Evolutionary conservation across 2,113 vertebrate genomes (phyloP).

Genomic region (Petaurus breviceps): DNA sequence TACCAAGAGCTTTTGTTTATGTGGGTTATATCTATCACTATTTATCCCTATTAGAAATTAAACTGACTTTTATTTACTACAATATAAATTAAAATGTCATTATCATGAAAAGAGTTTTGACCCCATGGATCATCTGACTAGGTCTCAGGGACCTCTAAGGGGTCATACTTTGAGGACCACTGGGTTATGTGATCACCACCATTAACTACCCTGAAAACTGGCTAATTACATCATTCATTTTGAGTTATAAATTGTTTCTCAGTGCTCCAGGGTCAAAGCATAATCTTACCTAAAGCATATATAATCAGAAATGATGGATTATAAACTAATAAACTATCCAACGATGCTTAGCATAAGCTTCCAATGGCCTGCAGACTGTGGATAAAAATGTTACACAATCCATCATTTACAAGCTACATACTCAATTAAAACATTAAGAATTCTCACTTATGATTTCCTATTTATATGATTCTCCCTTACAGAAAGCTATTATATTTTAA

Average conservation of each 20-base stretch:
- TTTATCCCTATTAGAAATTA: background rate
- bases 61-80: background rate
- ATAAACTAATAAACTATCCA: constrained; percentile 73
- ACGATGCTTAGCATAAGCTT: constrained; percentile 74
- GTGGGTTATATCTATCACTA: background rate
- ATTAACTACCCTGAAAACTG: constrained; percentile 51
- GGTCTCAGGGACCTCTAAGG: background rate
- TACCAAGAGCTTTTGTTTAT: background rate
- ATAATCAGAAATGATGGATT: constrained; percentile 66
- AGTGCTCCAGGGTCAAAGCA: constrained; percentile 70
- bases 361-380: constrained; percentile 72
- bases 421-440: constrained; percentile 79
- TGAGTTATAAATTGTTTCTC: constrained; percentile 69
- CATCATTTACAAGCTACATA: constrained; percentile 79
- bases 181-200: background rate
- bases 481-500: constrained; percentile 78
- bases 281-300: constrained; percentile 64
- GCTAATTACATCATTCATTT: constrained; percentile 57
- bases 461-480: constrained; percentile 73
- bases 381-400: constrained; percentile 79
- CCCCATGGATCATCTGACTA: background rate
- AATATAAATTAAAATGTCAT: background rate
- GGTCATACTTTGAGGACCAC: background rate
- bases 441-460: constrained; percentile 71
- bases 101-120: background rate